Conservation (phyloP, 2,888 invertebrate genomes). For the Tenthredo amoena region DNA sequence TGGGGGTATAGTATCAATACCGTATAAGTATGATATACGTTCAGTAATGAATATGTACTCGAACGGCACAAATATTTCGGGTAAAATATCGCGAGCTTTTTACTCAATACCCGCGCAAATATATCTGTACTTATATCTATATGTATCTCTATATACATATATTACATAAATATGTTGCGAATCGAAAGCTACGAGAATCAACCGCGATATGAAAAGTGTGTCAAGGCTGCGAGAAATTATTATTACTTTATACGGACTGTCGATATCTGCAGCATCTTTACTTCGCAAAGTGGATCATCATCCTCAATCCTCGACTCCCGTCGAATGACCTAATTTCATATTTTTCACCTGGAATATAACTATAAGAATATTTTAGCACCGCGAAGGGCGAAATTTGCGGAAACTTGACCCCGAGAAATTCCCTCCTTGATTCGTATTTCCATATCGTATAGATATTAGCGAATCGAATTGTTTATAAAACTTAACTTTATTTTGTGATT, state of each 20-base stretch:
- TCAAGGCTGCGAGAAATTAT: slow-evolving; percentile 26
- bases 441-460: no score
- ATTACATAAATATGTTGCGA: background rate
- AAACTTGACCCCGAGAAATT: no score
- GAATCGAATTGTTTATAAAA: no score
- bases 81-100: background rate
- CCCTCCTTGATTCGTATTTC: no score
- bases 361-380: background rate
- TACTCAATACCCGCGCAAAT: background rate
- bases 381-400: background rate
- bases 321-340: background rate
- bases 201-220: slow-evolving; percentile 20
- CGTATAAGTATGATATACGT: background rate
- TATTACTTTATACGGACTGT: background rate
- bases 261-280: background rate
- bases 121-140: background rate
- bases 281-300: background rate
- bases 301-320: background rate
- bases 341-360: background rate
- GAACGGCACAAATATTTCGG: background rate
- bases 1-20: background rate
- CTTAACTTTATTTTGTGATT: no score
- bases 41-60: background rate
- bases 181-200: background rate
- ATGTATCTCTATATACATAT: background rate